Evolutionary conservation across 2,888 invertebrate species (phyloP).

Genomic region (Polydrusus pterygomalis): DNA sequence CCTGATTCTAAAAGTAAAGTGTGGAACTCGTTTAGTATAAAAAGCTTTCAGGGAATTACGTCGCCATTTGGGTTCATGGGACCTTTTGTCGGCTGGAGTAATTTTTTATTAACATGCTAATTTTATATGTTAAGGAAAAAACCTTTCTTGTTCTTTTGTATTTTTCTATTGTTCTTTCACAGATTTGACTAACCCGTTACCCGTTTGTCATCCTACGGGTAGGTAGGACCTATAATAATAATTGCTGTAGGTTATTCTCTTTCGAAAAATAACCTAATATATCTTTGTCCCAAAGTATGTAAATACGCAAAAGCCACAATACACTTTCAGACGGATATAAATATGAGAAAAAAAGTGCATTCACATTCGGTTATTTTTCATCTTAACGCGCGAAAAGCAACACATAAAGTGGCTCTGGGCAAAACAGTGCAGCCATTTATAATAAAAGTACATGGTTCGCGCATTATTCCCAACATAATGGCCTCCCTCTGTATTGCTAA

Average conservation of each 20-base stretch:
- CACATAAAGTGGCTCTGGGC: slow-evolving; percentile 55
- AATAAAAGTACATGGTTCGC: slow-evolving; percentile 58
- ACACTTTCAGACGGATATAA: slow-evolving; percentile 49
- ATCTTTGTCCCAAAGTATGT: slow-evolving; percentile 35
- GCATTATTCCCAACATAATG: slow-evolving; percentile 58
- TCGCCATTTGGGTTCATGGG: too few relatives aligned
- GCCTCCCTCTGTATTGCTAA: slow-evolving; percentile 55
- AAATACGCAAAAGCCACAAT: slow-evolving; percentile 48
- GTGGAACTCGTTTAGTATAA: too few relatives aligned
- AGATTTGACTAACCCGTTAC: too few relatives aligned
- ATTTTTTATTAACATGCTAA: too few relatives aligned
- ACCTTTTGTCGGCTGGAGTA: too few relatives aligned
- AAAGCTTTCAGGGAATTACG: too few relatives aligned
- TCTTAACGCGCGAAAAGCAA: slow-evolving; percentile 56
- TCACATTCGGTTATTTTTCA: slow-evolving; percentile 55
- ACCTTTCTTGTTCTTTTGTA: too few relatives aligned
- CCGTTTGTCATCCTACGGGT: too few relatives aligned
- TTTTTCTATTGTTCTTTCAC: too few relatives aligned
- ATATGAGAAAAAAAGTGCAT: slow-evolving; percentile 53
- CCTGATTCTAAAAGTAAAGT: too few relatives aligned
- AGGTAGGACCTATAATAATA: too few relatives aligned
- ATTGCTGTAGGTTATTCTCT: not conserved
- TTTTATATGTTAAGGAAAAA: too few relatives aligned
- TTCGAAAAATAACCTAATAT: slow-evolving; percentile 42
- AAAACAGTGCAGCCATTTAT: slow-evolving; percentile 57